Conservation (phyloP, 2,797 vertebrate species). For the Chloroceryle amazona region DNA sequence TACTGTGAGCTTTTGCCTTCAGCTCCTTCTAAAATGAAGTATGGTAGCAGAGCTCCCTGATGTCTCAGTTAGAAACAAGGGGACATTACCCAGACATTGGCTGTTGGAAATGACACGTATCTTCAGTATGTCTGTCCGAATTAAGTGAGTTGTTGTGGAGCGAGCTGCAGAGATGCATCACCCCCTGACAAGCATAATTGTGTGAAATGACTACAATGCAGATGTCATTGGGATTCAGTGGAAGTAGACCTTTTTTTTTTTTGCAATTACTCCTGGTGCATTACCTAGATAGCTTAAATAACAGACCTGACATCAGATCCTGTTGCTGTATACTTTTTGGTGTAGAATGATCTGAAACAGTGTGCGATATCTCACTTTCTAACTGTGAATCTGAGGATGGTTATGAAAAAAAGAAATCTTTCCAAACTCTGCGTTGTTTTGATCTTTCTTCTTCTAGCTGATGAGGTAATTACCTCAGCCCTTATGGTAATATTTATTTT, state of each 20-base stretch:
- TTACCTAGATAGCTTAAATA: background rate
- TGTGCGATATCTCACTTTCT: background rate
- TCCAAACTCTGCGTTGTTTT: constrained; percentile 36
- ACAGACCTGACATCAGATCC: background rate
- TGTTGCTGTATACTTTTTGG: background rate
- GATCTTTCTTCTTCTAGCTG: constrained; percentile 48
- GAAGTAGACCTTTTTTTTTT: constrained; percentile 29
- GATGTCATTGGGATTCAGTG: constrained; percentile 70
- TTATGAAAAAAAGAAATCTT: background rate
- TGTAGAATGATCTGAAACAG: background rate
- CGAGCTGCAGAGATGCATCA: background rate
- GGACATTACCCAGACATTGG: background rate
- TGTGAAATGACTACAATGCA: constrained; percentile 61
- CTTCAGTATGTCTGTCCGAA: background rate
- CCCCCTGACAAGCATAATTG: background rate
- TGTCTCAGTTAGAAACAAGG: background rate
- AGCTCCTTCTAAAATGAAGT: background rate
- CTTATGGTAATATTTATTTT: constrained; percentile 71
- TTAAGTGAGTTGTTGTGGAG: background rate
- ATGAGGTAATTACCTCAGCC: constrained; percentile 66
- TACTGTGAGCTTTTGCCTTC: background rate
- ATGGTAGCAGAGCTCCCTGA: background rate
- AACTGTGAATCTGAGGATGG: constrained; percentile 48
- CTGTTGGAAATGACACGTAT: background rate
- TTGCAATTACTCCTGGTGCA: constrained; percentile 26